phyloP scores from a whole-genome alignment of 2,797 vertebrate genomes.

The Loriculus beryllinus region DNA sequence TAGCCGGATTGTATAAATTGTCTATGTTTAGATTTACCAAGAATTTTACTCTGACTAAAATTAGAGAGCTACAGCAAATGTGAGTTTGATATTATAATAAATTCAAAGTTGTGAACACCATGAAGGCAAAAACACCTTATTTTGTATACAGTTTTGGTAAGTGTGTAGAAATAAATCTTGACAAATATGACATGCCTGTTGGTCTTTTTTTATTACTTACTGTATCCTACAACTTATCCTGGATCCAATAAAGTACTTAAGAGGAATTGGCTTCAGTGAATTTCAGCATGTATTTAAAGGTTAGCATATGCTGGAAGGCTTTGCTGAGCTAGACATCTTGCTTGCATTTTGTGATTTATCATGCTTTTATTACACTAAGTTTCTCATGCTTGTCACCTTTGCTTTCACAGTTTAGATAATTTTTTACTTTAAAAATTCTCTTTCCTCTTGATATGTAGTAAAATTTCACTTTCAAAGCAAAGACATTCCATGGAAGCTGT shows the following conservation, averaged over 20 bases:
- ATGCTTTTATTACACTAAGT: not conserved
- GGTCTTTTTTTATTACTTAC: not conserved
- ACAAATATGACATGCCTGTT: not conserved
- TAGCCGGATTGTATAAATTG: not conserved
- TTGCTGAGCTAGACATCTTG: not conserved
- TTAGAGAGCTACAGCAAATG: not conserved
- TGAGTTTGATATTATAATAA: not conserved
- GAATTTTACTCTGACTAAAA: not conserved
- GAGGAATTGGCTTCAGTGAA: not conserved
- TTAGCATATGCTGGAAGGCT: not conserved
- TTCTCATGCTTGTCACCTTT: not conserved
- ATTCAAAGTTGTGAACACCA: not conserved
- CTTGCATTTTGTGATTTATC: not conserved
- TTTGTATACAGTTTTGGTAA: not conserved
- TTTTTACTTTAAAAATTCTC: not conserved
- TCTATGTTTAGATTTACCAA: not conserved
- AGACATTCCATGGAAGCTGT: not conserved
- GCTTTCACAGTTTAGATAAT: not conserved
- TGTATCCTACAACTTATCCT: not conserved
- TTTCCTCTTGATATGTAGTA: not conserved
- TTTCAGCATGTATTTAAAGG: slow-evolving; percentile 9
- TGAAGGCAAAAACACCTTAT: not conserved
- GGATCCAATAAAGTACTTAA: not conserved
- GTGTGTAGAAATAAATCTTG: not conserved
- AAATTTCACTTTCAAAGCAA: not conserved